Base-by-base conservation (phyloP, 2,797 vertebrate genomes). In the Thripadectes ignobilis region DNA sequence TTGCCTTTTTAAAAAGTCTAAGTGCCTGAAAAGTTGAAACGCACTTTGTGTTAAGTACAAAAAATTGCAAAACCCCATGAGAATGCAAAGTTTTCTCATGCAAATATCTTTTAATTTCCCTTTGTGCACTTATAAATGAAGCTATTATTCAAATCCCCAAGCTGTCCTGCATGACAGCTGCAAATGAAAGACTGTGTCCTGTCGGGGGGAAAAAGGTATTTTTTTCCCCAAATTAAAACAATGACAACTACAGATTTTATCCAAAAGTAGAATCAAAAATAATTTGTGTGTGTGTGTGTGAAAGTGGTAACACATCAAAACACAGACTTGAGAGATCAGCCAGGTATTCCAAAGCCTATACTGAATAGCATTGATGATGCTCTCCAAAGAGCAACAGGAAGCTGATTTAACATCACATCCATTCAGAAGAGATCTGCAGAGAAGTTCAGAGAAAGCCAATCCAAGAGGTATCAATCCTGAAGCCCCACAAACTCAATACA, bases 341-440 rank as follows among this genome's bases (percentile, higher is more conserved):
- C 15, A 36, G 15, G 32, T 51, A 77, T 20, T 41, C 17, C 19
- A 43, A 67, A 63, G 15, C 13, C n/a, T 65, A 1, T 39, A 27
- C 6, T 49, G 54, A 41, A 36, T 6, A 58, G 2, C 18, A 21
- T 1, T 5, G 15, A 4, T 19, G 16, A 48, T 7, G 16, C 3
- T 15, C 22, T 38, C 41, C 58, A 38, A n/a, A 45, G 26, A 61
- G n/a, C 9, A 65, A 10, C 1, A 24, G 10, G 13, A 57, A 45
- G 8, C 19, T 45, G 29, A 17, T 54, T 77, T 48, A 57, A 29
- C 12, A 76, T 14, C 46, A 39, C 34, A 20, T 23, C 48, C 14
- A 6, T 46, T 89, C 75, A 63, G 32, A 32, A 13, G 14, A 38
- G 24, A 52, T 36, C 39, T 45, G 16, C 69, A 36, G 9, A 75